Evolutionary conservation across 1,140 invertebrate genomes (phyloP).

Genomic region (Drosophila pectinifera): DNA sequence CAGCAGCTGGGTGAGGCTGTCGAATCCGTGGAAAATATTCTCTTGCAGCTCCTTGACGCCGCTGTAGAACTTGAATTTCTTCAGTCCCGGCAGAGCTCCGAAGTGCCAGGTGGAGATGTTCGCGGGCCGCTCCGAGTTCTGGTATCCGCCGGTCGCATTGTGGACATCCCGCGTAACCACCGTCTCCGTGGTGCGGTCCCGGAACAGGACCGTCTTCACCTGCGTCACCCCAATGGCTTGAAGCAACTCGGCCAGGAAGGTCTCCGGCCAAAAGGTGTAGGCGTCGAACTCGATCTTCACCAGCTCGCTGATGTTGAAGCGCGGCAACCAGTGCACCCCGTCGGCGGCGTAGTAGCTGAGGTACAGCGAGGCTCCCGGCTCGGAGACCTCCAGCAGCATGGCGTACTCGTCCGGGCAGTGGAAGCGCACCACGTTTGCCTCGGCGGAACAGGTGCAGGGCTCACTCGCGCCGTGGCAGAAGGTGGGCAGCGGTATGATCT

Average conservation of each 20-base stretch:
- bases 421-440: slow-evolving; percentile 61
- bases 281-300: slow-evolving; percentile 68
- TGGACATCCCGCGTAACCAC: slow-evolving; percentile 12
- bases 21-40: slow-evolving; percentile 52
- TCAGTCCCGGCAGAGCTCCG: slow-evolving; percentile 41
- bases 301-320: slow-evolving; percentile 52
- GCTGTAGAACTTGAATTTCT: slow-evolving; percentile 62
- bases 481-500: slow-evolving; percentile 63
- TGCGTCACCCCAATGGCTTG: slow-evolving; percentile 37
- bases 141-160: neutral
- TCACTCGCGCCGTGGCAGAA: slow-evolving; percentile 46
- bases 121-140: neutral
- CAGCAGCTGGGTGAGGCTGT: slow-evolving; percentile 51
- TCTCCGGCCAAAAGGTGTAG: slow-evolving; percentile 58
- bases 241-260: slow-evolving; percentile 52
- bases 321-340: slow-evolving; percentile 46
- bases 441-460: slow-evolving; percentile 59
- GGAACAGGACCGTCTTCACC: slow-evolving; percentile 53
- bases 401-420: slow-evolving; percentile 63
- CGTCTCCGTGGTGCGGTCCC: slow-evolving; percentile 54
- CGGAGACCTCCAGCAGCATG: slow-evolving; percentile 64
- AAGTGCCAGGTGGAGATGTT: slow-evolving; percentile 51
- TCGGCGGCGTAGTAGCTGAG: slow-evolving; percentile 59
- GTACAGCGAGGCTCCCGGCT: slow-evolving; percentile 52
- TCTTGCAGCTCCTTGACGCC: slow-evolving; percentile 38